phyloP scores from a whole-genome alignment of 2,888 invertebrate genomes.

The Gryllus longicercus region DNA sequence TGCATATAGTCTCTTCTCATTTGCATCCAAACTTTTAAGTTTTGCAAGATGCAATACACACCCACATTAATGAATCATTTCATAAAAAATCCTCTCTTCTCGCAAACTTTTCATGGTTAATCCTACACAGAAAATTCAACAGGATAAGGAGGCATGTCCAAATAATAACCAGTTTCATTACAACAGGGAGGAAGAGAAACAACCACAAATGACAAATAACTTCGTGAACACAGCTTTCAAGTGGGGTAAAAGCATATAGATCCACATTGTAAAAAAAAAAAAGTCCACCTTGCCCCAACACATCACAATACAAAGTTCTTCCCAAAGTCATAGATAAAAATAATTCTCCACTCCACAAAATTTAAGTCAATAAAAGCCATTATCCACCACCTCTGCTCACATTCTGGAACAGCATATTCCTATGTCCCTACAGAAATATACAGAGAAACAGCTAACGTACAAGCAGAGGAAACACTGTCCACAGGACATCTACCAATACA shows the following conservation, averaged over 20 bases:
- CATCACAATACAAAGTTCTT: not conserved
- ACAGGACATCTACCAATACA: not conserved
- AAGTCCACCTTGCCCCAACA: not conserved
- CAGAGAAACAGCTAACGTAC: conserved; percentile 2
- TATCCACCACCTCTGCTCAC: not conserved
- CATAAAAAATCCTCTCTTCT: no score
- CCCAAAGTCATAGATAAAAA: not conserved
- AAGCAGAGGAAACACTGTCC: conserved; percentile 6
- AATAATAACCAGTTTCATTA: no score
- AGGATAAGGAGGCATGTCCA: no score
- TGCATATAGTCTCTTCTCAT: not conserved
- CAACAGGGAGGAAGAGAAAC: no score
- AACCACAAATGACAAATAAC: no score
- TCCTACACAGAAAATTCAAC: no score
- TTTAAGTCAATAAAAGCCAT: not conserved
- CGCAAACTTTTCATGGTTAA: no score
- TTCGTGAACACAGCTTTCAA: not conserved
- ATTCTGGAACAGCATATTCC: not conserved
- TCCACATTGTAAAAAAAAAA: not conserved
- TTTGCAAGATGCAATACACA: no score
- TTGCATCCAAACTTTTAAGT: not conserved
- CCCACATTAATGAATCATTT: no score
- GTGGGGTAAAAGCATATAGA: not conserved
- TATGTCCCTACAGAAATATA: not conserved
- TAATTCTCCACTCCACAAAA: not conserved